phyloP scores from a whole-genome alignment of 2,797 vertebrate genomes.

The Intellagama lesueurii region DNA sequence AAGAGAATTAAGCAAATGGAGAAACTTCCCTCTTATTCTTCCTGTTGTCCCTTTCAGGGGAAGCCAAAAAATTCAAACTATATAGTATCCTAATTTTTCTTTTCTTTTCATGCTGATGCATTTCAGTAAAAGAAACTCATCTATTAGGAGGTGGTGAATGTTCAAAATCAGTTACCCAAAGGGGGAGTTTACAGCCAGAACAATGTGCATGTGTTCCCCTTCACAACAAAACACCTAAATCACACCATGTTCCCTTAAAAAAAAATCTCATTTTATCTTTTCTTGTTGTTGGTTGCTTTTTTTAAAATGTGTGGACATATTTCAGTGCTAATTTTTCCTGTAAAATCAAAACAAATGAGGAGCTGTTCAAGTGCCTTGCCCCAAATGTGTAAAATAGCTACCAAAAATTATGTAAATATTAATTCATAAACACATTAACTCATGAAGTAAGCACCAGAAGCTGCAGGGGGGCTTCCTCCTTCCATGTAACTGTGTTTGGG shows the following conservation, averaged over 20 bases:
- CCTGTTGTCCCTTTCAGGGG: background rate
- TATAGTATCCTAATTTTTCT: background rate
- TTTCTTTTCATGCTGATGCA: background rate
- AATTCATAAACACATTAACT: background rate
- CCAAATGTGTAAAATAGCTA: background rate
- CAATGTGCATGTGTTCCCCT: background rate
- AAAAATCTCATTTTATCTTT: background rate
- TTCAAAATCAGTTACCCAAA: background rate
- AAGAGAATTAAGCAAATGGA: slow-evolving; percentile 5
- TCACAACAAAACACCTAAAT: background rate
- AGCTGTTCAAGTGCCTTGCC: background rate
- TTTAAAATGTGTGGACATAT: background rate
- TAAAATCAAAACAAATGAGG: slow-evolving; percentile 4
- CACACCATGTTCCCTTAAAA: background rate
- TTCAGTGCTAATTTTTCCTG: background rate
- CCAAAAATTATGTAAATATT: background rate
- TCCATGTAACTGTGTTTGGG: background rate
- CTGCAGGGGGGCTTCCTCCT: background rate
- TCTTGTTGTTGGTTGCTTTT: background rate
- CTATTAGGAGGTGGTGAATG: slow-evolving; percentile 1
- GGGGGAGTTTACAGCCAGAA: background rate
- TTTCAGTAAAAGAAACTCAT: background rate
- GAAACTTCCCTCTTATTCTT: background rate
- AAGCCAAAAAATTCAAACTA: background rate
- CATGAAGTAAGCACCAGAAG: background rate